Conservation (phyloP, 2,797 vertebrate species). For the Melopsittacus undulatus region DNA sequence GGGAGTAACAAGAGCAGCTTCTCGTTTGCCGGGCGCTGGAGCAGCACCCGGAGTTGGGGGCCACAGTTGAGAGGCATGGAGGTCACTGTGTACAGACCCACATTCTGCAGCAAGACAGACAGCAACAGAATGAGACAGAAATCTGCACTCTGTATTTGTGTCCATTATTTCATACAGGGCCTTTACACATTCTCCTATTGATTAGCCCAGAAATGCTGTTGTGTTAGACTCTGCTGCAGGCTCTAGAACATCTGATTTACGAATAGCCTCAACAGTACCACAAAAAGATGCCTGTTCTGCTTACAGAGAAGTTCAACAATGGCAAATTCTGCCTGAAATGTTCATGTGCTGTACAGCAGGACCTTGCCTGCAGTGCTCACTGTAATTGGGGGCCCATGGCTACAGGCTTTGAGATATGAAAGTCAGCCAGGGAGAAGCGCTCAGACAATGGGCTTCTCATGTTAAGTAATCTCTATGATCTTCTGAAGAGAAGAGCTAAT, state of each 20-base stretch:
- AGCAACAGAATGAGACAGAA: neutral
- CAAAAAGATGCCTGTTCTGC: neutral
- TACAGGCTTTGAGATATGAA: neutral
- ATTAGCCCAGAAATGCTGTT: neutral
- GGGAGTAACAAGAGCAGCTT: constrained; percentile 94
- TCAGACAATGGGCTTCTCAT: neutral
- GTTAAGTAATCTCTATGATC: accelerated
- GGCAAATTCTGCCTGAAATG: neutral
- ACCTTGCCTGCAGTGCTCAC: neutral
- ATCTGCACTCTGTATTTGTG: neutral
- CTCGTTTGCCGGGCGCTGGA: constrained; percentile 88
- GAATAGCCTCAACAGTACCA: neutral
- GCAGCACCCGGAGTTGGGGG: constrained; percentile 85
- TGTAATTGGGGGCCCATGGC: too few species aligned
- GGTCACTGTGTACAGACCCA: constrained; percentile 91
- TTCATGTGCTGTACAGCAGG: neutral
- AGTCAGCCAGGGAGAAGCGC: neutral
- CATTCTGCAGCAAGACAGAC: constrained; percentile 80
- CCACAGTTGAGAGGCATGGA: constrained; percentile 95
- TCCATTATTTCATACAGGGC: neutral
- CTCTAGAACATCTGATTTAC: neutral
- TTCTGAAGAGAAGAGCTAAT: neutral
- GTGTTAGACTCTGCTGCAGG: neutral
- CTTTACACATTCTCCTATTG: neutral
- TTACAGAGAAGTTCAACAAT: neutral